A percentile compares a stretch with the other conserved stretches of the same genome.
These are phyloP conservation scores for Colius striatus DNA, from an alignment of 2,113 vertebrate genomes.

Conservation along the genomic window DNA sequence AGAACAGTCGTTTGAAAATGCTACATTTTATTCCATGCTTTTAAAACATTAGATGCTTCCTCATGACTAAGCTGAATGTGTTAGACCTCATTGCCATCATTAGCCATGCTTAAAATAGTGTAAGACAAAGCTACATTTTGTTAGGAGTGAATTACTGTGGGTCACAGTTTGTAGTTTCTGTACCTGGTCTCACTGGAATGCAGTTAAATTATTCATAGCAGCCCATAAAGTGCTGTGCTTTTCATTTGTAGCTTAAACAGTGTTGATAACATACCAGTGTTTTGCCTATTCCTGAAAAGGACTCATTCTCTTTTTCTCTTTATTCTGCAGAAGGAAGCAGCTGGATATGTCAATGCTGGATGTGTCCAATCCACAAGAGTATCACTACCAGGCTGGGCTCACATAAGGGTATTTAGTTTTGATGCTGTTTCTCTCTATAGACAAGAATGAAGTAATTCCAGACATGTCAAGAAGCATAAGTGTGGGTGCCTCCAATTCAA, in stretches of 20 bases:
- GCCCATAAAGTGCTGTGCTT: not conserved
- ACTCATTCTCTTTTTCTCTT: not conserved
- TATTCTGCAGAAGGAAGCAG: not conserved
- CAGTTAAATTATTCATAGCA: not conserved
- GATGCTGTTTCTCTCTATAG: not conserved
- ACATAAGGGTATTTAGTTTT: fast-evolving
- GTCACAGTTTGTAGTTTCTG: not conserved
- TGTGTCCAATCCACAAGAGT: fast-evolving
- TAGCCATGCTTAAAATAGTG: not conserved
- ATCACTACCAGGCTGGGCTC: not conserved
- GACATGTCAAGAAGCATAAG: not conserved
- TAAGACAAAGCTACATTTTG: not conserved
- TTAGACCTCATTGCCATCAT: not conserved
- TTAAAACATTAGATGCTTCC: not conserved
- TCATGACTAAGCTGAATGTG: not conserved
- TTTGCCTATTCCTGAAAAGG: not conserved
- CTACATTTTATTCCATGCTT: not conserved
- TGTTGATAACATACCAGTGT: not conserved
- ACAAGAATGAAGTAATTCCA: not conserved
- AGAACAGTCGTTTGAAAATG: not conserved
- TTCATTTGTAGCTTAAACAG: not conserved
- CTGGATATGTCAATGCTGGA: not conserved
- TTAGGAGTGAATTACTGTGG: not conserved
- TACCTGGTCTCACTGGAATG: not conserved
- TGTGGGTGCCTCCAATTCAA: not conserved